A percentile compares a stretch with the other conserved stretches of the same genome.
Conservation (phyloP, 2,113 vertebrate species). For the Takifugu bimaculatus region DNA sequence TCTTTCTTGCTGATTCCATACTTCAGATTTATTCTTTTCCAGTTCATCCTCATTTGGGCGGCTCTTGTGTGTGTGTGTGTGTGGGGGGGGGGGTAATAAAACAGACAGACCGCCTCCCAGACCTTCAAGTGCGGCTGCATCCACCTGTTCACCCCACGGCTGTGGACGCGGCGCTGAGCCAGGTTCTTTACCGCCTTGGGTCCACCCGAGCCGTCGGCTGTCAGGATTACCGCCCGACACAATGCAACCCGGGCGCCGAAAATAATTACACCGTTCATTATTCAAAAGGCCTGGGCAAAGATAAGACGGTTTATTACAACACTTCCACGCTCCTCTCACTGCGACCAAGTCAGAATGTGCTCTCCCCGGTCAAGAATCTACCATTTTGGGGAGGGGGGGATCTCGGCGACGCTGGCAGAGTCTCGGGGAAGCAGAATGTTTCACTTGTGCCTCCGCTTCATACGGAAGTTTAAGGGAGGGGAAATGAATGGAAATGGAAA, state of each 20-base stretch:
- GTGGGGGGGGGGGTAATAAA: slow-evolving; percentile 24
- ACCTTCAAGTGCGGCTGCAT: slow-evolving; percentile 30
- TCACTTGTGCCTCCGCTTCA: slow-evolving; percentile 35
- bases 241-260: slow-evolving; percentile 21
- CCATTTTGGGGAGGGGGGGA: slow-evolving; percentile 11
- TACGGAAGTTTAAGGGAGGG: slow-evolving; percentile 16
- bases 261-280: slow-evolving; percentile 55
- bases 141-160: slow-evolving; percentile 57
- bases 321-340: slow-evolving; percentile 32
- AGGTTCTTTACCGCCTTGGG: slow-evolving; percentile 50
- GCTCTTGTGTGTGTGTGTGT: slow-evolving; percentile 19
- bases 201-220: slow-evolving; percentile 57
- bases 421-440: slow-evolving; percentile 30
- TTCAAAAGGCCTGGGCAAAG: slow-evolving; percentile 26
- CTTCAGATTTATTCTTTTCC: slow-evolving; percentile 31
- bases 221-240: slow-evolving; percentile 36
- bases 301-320: slow-evolving; percentile 25
- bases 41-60: background rate
- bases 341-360: slow-evolving; percentile 36
- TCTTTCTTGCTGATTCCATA: slow-evolving; percentile 19
- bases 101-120: slow-evolving; percentile 36
- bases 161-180: slow-evolving; percentile 30
- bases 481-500: slow-evolving; percentile 29
- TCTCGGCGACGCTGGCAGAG: slow-evolving; percentile 30
- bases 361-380: slow-evolving; percentile 26